phyloP scores from a whole-genome alignment of 2,797 vertebrate genomes.

The Podargus strigoides region DNA sequence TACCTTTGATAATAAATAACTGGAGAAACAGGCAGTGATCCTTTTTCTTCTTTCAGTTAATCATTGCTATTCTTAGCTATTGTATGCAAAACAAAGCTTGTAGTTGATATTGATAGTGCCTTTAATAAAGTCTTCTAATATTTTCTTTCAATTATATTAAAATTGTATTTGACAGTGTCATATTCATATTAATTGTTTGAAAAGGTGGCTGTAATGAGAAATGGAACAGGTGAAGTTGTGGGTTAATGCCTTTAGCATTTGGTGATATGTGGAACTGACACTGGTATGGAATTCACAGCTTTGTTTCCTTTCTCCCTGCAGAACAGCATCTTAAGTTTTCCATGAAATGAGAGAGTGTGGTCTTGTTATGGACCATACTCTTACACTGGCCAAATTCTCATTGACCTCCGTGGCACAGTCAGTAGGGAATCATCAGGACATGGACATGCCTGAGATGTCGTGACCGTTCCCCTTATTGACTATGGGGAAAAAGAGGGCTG shows the following conservation, averaged over 20 bases:
- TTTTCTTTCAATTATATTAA: neutral
- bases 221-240: neutral
- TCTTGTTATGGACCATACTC: neutral
- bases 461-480: neutral
- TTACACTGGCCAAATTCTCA: neutral
- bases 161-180: neutral
- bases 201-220: neutral
- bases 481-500: neutral
- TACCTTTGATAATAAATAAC: neutral
- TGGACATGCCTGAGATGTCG: neutral
- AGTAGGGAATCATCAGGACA: fast-evolving
- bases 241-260: neutral
- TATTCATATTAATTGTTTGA: neutral
- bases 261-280: neutral
- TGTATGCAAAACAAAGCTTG: neutral
- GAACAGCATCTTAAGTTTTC: neutral
- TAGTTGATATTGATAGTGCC: neutral
- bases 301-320: neutral
- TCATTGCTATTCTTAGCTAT: neutral
- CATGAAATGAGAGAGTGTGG: fast-evolving
- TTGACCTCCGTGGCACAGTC: fast-evolving
- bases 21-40: neutral
- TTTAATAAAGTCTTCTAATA: neutral
- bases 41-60: neutral
- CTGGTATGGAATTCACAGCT: neutral